A percentile compares a stretch with the other conserved stretches of the same genome.
These are phyloP conservation scores for Microplitis mediator DNA, from an alignment of 1,140 invertebrate genomes.

Conservation along the genomic window DNA sequence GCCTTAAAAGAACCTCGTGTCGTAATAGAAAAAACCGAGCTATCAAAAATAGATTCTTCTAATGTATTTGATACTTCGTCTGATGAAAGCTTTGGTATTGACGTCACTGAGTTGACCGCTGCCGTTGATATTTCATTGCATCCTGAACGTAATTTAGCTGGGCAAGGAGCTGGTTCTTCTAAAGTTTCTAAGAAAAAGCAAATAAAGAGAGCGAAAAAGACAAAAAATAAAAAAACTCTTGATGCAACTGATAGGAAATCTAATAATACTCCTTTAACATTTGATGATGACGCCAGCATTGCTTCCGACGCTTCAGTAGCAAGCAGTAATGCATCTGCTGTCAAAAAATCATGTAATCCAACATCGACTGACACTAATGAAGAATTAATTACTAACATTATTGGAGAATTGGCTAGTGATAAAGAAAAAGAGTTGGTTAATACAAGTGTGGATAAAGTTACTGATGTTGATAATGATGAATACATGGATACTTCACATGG, in stretches of 20 bases:
- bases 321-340: conserved; percentile 25
- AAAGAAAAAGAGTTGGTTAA: not conserved
- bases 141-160: conserved; percentile 32
- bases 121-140: conserved; percentile 51
- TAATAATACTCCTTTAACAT: conserved; percentile 20
- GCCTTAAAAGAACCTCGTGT: conserved; percentile 42
- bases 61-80: conserved; percentile 55
- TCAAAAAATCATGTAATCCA: conserved; percentile 11
- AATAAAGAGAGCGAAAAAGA: not conserved
- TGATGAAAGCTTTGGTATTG: conserved; percentile 54
- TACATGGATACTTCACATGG: conserved; percentile 17
- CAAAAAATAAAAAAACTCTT: conserved; percentile 13
- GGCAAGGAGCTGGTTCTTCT: not conserved
- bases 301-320: conserved; percentile 42
- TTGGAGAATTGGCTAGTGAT: conserved; percentile 37
- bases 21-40: conserved; percentile 46
- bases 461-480: conserved; percentile 24
- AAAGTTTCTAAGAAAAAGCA: conserved; percentile 18
- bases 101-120: conserved; percentile 44
- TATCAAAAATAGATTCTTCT: conserved; percentile 42
- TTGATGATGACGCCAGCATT: conserved; percentile 38
- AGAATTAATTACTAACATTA: conserved; percentile 42
- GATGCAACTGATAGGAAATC: conserved; percentile 19
- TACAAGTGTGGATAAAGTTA: conserved; percentile 28
- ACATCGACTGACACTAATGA: conserved; percentile 34